phyloP scores from a whole-genome alignment of 1,140 invertebrate genomes.

The Zaprionus tsacasi region DNA sequence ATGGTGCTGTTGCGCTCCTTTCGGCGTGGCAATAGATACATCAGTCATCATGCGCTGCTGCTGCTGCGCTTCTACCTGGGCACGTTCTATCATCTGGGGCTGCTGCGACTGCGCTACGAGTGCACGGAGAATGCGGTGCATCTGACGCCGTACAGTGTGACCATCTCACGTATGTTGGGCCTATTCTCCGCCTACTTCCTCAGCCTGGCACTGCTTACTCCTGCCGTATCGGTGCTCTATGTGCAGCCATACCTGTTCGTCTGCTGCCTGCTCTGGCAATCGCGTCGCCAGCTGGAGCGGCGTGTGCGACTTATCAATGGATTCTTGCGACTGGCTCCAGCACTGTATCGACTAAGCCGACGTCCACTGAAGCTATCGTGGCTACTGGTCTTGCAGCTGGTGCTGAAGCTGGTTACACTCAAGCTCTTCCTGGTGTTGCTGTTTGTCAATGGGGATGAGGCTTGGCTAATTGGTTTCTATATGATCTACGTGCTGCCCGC shows the following conservation, averaged over 20 bases:
- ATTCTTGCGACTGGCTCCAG: slow-evolving; percentile 38
- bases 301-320: slow-evolving; percentile 36
- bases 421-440: slow-evolving; percentile 28
- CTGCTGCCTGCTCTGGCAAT: slow-evolving; percentile 50
- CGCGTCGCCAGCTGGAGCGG: slow-evolving; percentile 19
- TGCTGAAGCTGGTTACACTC: slow-evolving; percentile 42
- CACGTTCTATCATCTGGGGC: slow-evolving; percentile 46
- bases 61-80: slow-evolving; percentile 58
- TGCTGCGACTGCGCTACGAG: slow-evolving; percentile 51
- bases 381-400: slow-evolving; percentile 38
- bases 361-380: slow-evolving; percentile 44
- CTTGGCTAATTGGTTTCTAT: neutral
- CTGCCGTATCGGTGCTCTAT: slow-evolving; percentile 35
- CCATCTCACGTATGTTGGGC: slow-evolving; percentile 47
- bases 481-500: slow-evolving; percentile 34
- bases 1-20: slow-evolving; percentile 49
- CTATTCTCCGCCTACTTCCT: slow-evolving; percentile 44
- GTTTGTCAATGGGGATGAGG: neutral
- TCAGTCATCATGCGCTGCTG: slow-evolving; percentile 48
- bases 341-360: slow-evolving; percentile 35
- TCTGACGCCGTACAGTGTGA: slow-evolving; percentile 46
- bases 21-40: slow-evolving; percentile 46
- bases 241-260: slow-evolving; percentile 52
- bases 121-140: slow-evolving; percentile 28
- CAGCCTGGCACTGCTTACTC: slow-evolving; percentile 29